Base-by-base conservation (phyloP, 2,888 invertebrate species). In the Cheilosia variabilis region DNA sequence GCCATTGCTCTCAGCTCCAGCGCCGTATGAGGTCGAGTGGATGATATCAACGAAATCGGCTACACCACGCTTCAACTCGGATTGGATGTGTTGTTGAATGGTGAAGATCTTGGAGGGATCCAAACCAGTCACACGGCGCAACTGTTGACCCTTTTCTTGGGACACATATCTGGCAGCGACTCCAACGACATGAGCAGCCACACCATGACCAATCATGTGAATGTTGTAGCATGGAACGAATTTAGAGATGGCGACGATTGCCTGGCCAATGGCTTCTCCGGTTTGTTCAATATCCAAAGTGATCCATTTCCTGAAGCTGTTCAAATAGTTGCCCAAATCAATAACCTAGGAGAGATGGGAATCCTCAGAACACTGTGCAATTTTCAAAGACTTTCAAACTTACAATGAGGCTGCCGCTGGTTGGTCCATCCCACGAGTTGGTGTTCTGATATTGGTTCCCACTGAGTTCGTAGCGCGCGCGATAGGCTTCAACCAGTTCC, bases 21-120 rank as follows among this genome's bases (percentile, higher is more conserved):
- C 89, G 43, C 91, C 90, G 37, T 89, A 89, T 53, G 88, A 89
- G 1, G 92, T 90, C 9, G 92, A 89, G 76, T 92, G 92, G 60
- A 92, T 91, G 80, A 88, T 92, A 87, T 91, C 92, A 37, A 92
- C 91, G 41, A 92, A 91, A 41, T 91, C 89, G 13, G 92, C 92
- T 88, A 91, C 91, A 47, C 92, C 92, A 53, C 91, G 90, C 17
- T 90, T 87, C 24, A 92, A 66, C 5, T 91, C 90, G 53, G 71
- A 89, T 75, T 92, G 82, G 10, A 84, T 84, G 17, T 89, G 73
- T 37, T 88, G 88, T 41, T 89, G 72, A 31, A 88, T 89, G 87
- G 89, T 89, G 57, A 87, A 90, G 9, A 89, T 80, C 41, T 88
- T 89, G 7, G 90, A 81, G 63, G 92, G 91, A 69, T 92, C 92